Evolutionary conservation across 2,888 invertebrate species (phyloP), one percentile per base, ranked within the genome.

Genomic region (Rhabditoides inermis): DNA sequence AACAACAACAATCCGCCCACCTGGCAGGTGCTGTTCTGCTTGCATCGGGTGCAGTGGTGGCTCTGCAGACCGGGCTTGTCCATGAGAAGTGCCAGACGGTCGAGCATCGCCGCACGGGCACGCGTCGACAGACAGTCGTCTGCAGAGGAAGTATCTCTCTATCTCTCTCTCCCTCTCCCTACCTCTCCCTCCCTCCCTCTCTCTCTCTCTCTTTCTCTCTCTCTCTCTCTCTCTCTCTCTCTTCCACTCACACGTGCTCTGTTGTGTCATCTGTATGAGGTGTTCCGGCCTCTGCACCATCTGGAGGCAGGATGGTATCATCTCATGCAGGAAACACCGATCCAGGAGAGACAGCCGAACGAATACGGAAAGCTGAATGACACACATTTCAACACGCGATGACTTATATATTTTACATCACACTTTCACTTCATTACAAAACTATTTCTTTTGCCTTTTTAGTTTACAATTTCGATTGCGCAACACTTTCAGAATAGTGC

Each of bases 241-340:
- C 32, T 32, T 10, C 10, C 18, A 49, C 70, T 52, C 25, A 73
- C 74, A 74, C 26, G 74, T 74, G 25, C 65, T 63, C 55, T 74
- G 74, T 53, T 75, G 74, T 18, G 71, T 68, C 74, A 74, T 74
- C 46, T 74, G 74, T 32, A 73, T 64, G n/a, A 73, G 53, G 45
- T 77, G 68, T 41, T 77, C 74, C 15, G 75, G 72, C 41, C 62
- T 48, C 26, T 63, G 58, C 7, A 73, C 65, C 69, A 71, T 73
- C 32, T 53, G 58, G n/a, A 76, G 60, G 54, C 76, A 76, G 20
- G 71, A 57, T 5, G 70, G 71, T 6, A 76, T 58, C 65, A 76
- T 64, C 25, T 76, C 76, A 49, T 75, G 72, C n/a, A 76, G 61
- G 50, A 72, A 73, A 56, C 76, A 76, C 18, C 76, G 62, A 55